These are phyloP conservation scores for Yponomeuta cagnagella DNA, from an alignment of 2,888 invertebrate species.

Conservation along the genomic window DNA sequence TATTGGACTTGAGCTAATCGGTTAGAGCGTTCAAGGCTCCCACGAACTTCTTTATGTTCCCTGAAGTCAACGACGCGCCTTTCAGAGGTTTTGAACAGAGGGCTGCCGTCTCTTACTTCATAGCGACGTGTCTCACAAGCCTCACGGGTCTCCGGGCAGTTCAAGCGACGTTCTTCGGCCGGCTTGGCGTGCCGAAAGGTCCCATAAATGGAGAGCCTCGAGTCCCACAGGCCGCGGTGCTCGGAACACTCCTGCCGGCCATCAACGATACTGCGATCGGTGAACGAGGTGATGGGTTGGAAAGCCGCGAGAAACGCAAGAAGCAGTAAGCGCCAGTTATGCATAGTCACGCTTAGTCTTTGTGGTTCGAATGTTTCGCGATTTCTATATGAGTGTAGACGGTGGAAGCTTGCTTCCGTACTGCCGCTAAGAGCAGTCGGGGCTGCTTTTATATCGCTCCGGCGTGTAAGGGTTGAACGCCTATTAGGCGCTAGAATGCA, in stretches of 20 bases:
- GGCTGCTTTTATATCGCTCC: slow-evolving; percentile 49
- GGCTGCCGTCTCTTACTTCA: slow-evolving; percentile 6
- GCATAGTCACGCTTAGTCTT: slow-evolving; percentile 57
- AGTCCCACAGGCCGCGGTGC: slow-evolving; percentile 25
- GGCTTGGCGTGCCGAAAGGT: slow-evolving; percentile 25
- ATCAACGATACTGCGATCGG: slow-evolving; percentile 54
- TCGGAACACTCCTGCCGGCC: slow-evolving; percentile 55
- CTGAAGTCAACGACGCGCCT: slow-evolving; percentile 1
- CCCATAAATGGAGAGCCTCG: slow-evolving; percentile 32
- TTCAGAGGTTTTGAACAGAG: slow-evolving; percentile 19
- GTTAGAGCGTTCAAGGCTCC: neutral
- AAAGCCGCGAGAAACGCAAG: slow-evolving; percentile 55
- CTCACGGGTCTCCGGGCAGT: slow-evolving; percentile 26
- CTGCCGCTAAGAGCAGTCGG: slow-evolving; percentile 35
- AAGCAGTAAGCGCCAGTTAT: slow-evolving; percentile 67
- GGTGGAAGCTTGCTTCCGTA: slow-evolving; percentile 51
- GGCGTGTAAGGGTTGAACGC: slow-evolving; percentile 40
- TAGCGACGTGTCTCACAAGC: slow-evolving; percentile 16
- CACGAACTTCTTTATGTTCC: neutral
- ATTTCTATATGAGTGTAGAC: slow-evolving; percentile 40
- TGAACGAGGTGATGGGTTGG: slow-evolving; percentile 52
- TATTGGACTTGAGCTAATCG: neutral
- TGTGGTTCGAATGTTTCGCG: slow-evolving; percentile 32
- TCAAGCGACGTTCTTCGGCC: slow-evolving; percentile 24
- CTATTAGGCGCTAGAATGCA: slow-evolving; percentile 66